Evolutionary conservation across 1,140 invertebrate species (phyloP), one percentile per base, ranked within the genome.

Genomic region (Brachionus manjavacas): DNA sequence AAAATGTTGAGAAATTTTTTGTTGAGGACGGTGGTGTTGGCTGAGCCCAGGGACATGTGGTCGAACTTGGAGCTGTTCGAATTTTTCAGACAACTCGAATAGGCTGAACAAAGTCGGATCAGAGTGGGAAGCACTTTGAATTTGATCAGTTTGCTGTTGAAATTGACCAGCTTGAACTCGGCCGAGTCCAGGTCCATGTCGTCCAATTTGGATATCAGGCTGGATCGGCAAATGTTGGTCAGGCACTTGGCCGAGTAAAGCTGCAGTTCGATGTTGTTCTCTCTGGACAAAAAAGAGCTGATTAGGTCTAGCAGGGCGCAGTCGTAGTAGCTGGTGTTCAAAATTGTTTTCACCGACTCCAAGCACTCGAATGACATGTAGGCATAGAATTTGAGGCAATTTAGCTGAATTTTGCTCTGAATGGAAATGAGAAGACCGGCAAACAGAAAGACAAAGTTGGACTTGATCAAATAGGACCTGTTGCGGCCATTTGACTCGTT

Each of bases 101-200:
- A 81, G 9, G 79, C 43, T 6, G 49, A 43, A 23, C 79, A 81
- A 7, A 81, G 25, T 41, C 79, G 49, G 12, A 81, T 68, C 4
- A 81, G 39, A 81, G 79, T 68, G 16, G 79, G 49, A 4, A 81
- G 41, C 7, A 68, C 79, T 66, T 81, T 81, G 16, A 68, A 81
- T 81, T 68, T 81, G 6, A 81, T 81, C n/a, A 81, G 39, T 14
- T 81, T 60, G 25, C 79, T 81, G 39, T 81, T 81, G 23, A 81
- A 81, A 46, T 64, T 81, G 16, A 81, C 52, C 9, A 81, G 14
- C 25, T 81, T 81, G 39, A 64, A 81, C 35, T 81, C 52, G 41
- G 28, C 31, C 35, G 52, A 60, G 39, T 81, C 31, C 7, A 81
- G 52, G 23, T 81, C 72, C 72, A 76, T 76, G 39, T 49, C 72